phyloP scores from a whole-genome alignment of 1,140 invertebrate species.

The Ceratoteleas bidentatus region DNA sequence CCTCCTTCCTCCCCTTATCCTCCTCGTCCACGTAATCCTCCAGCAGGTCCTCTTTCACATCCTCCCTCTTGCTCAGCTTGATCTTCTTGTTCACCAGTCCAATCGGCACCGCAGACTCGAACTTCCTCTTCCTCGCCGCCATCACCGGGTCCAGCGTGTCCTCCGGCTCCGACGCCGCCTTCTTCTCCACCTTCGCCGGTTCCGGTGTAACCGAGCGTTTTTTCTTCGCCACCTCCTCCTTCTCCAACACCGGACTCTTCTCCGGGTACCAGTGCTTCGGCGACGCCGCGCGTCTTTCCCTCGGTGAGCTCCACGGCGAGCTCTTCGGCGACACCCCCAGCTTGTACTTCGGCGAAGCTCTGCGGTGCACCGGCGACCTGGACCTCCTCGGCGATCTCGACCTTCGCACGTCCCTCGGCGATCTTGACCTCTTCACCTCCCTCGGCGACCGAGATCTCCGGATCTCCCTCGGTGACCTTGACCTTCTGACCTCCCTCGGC shows the following conservation, averaged over 20 bases:
- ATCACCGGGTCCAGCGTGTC: constrained; percentile 70
- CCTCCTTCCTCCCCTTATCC: not conserved
- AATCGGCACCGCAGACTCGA: constrained; percentile 75
- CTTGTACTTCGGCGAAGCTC: constrained; percentile 64
- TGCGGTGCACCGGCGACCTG: constrained; percentile 54
- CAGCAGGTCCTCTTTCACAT: constrained; percentile 7
- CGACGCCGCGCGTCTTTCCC: constrained; percentile 69
- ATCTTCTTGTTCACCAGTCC: constrained; percentile 78
- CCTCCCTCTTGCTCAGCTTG: constrained; percentile 73
- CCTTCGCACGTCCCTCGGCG: constrained; percentile 7
- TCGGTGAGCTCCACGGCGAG: constrained; percentile 76
- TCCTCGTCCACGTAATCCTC: constrained; percentile 9
- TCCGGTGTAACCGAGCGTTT: constrained; percentile 29
- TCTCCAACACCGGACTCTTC: constrained; percentile 63
- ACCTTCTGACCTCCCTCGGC: too few relatives aligned
- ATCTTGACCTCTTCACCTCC: not conserved
- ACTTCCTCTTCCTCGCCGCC: constrained; percentile 77
- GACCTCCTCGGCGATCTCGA: not conserved
- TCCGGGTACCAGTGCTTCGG: constrained; percentile 61
- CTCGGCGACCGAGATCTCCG: too few relatives aligned
- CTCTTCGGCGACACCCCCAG: constrained; percentile 25
- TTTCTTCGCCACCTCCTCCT: constrained; percentile 5
- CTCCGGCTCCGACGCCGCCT: not conserved
- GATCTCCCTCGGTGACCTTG: constrained; percentile 20
- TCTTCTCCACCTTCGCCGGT: constrained; percentile 19